Percentiles rank a stretch among this genome's conserved stretches.
These are phyloP conservation scores for Nymphalis io DNA, from an alignment of 1,140 invertebrate species.

Conservation along the genomic window DNA sequence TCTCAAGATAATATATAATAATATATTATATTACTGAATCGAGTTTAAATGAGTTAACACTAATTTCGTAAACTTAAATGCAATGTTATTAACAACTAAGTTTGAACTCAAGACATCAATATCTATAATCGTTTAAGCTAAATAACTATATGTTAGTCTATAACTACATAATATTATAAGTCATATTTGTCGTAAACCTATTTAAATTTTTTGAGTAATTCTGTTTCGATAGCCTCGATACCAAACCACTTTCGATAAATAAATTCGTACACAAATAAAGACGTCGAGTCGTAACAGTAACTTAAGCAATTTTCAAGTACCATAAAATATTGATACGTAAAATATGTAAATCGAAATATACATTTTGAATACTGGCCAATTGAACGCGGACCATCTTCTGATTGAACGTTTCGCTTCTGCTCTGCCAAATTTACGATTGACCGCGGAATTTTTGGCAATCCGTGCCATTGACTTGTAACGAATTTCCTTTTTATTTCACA, in stretches of 20 bases:
- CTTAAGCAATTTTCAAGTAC: constrained; percentile 6
- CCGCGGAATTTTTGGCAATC: constrained; percentile 15
- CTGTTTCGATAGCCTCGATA: neutral
- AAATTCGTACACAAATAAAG: constrained; percentile 1
- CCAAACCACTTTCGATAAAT: neutral
- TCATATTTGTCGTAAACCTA: no score
- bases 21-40: no score
- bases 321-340: constrained; percentile 17
- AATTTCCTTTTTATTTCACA: neutral
- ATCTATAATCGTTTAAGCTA: no score
- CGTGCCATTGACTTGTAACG: neutral
- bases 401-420: constrained; percentile 7
- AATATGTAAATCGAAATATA: constrained; percentile 17
- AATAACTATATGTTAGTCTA: no score
- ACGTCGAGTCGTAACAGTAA: neutral
- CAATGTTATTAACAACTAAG: no score
- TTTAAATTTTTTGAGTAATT: no score
- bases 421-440: constrained; percentile 22
- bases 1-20: no score
- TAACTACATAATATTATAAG: no score
- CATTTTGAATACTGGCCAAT: constrained; percentile 22
- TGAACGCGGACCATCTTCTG: constrained; percentile 4
- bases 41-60: no score
- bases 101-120: no score
- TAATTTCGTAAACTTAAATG: no score